Evolutionary conservation across 2,888 invertebrate species (phyloP), one percentile per base, ranked within the genome.

Genomic region (Acanthosoma haemorrhoidale): DNA sequence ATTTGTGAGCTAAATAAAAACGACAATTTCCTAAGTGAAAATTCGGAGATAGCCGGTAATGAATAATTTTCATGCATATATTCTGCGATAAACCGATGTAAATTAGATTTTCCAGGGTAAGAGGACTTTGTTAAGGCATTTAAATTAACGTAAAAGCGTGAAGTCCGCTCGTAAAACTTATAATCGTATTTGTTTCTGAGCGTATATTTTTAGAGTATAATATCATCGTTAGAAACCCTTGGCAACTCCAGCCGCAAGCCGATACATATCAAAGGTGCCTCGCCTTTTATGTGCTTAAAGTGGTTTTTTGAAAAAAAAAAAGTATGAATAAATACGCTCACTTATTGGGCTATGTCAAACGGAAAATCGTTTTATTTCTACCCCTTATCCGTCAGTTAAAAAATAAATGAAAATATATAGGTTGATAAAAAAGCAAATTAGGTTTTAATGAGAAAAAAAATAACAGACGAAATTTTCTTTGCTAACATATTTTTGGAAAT

Each of bases 201-300:
- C 25, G 25, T 25, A 51, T 51, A 51, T 51, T 51, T 51, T 51
- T 51, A 51, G 25, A 29, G 51, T 25, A 51, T 51, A 51, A 51
- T 51, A 25, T 25, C n/a, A 25, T 13, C 51, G n/a, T 25, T 51
- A 16, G 5, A 13, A 51, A 51, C 29, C n/a, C n/a, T n/a, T n/a
- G n/a, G n/a, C n/a, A n/a, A n/a, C n/a, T n/a, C n/a, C n/a, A n/a
- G n/a, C n/a, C n/a, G 29, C 25, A 25, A 51, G 51, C 51, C 25
- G 29, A 51, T 51, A 25, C 2, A 51, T 51, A 51, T 51, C 51
- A 51, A 51, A 51, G 25, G 51, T 51, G n/a, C n/a, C 25, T 25
- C 51, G 25, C 32, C n/a, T 51, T 51, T 51, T n/a, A 51, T 25
- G 43, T 51, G 43, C 21, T 51, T 51, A 51, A 51, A 51, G 43